Base-by-base conservation (phyloP, 2,888 invertebrate genomes). In the Drosophila anceps region DNA sequence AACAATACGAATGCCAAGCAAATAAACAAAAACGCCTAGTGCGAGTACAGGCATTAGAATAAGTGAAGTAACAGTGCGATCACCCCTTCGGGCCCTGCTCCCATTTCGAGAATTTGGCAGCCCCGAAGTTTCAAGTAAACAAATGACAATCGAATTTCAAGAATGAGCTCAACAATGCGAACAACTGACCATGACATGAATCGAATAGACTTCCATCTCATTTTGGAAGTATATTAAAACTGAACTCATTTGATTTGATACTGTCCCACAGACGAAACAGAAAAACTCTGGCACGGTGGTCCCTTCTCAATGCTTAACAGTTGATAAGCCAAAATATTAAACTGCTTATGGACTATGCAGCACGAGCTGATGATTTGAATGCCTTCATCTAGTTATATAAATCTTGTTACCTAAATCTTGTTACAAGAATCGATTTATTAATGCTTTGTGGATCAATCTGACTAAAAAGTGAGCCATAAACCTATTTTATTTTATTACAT, bases 41-140 rank as follows among this genome's bases (percentile, higher is more conserved):
- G 39, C 76, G 73, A 66, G 65, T 63, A 35, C 60, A 81, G 63
- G 59, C 78, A 85, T 79, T 81, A 79, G 81, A 83, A 81, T 80
- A 77, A 82, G 55, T 77, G 58, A 33, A 53, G 59, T 64, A 46
- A 46, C 41, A 77, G 72, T 62, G 41, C 50, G 31, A 18, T 0
- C 46, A 10, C 7, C 41, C 31, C 51, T 24, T 18, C 43, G 4
- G 43, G 24, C 29, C 20, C 35, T n/a, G 18, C 41, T 18, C 37
- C 44, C 20, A 15, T 15, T n/a, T 6, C 44, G 7, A 44, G 44
- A 46, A 48, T n/a, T 48, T 48, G 6, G 48, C 48, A 10, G 48
- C 4, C 10, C 10, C 10, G 1, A 48, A 71, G 37, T 60, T 55
- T 27, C 64, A 69, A 55, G 48, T 72, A 72, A 76, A 75, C 72